Conservation (phyloP, 2,888 invertebrate species). For the Caenorhabditis japonica region DNA sequence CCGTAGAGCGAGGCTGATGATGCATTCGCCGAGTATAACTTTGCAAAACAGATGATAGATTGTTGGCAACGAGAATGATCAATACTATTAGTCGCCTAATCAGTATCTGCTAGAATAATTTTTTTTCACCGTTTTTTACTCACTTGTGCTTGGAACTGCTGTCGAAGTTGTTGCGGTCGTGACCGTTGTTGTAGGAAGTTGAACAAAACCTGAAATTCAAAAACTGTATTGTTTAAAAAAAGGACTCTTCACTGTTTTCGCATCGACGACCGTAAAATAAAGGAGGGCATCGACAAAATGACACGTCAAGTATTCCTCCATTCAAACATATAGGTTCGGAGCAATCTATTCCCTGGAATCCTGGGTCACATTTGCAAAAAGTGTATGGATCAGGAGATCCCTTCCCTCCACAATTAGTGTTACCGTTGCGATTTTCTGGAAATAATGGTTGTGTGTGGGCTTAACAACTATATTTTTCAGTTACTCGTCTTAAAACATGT, state of each 20-base stretch:
- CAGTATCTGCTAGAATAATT: too few species aligned
- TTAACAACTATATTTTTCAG: not conserved
- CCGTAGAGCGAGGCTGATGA: too few species aligned
- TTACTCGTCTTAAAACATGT: constrained; percentile 30
- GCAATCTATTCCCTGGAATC: constrained; percentile 34
- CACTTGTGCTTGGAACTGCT: not conserved
- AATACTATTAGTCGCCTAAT: too few species aligned
- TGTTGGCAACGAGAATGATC: too few species aligned
- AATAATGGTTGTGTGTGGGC: too few species aligned
- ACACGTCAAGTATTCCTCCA: constrained; percentile 19
- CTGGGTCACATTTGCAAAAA: constrained; percentile 14
- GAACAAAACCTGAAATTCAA: not conserved
- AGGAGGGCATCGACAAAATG: constrained; percentile 32
- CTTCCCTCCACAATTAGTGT: constrained; percentile 12
- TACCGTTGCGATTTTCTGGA: not conserved
- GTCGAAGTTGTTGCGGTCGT: not conserved
- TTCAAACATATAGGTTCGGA: constrained; percentile 27
- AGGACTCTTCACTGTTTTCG: not conserved
- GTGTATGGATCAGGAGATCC: too few species aligned
- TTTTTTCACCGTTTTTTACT: too few species aligned
- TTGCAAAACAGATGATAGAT: too few species aligned
- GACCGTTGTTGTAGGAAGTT: not conserved
- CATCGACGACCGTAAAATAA: constrained; percentile 25
- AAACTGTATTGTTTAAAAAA: not conserved
- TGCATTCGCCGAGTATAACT: too few species aligned